These are phyloP conservation scores for Scatophagus argus DNA, from an alignment of 2,113 vertebrate genomes.

Conservation along the genomic window DNA sequence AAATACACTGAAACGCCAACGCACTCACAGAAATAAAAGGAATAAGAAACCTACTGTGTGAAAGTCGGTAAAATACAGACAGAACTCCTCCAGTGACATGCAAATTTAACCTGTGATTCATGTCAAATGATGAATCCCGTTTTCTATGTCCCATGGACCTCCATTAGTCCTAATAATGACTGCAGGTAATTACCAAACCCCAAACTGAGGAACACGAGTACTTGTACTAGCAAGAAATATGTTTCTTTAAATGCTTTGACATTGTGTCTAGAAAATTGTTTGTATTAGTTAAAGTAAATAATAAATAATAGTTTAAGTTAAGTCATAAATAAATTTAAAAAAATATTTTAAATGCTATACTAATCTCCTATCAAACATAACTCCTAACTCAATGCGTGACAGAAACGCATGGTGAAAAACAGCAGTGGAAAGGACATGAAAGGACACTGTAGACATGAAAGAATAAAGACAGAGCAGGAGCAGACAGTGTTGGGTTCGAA, in stretches of 20 bases:
- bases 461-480: slow-evolving; percentile 21
- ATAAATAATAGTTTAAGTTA: slow-evolving; percentile 9
- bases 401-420: slow-evolving; percentile 1
- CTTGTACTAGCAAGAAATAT: not conserved
- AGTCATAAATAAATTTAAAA: slow-evolving; percentile 29
- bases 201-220: no score
- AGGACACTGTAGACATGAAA: slow-evolving; percentile 10
- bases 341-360: no score
- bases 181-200: not conserved
- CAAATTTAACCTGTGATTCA: not conserved
- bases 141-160: not conserved
- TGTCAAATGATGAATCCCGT: not conserved
- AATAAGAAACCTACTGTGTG: not conserved
- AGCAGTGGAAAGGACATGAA: slow-evolving; percentile 1
- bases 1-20: slow-evolving; percentile 51
- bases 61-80: not conserved
- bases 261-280: not conserved
- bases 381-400: not conserved
- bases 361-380: not conserved
- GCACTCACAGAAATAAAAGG: slow-evolving; percentile 34
- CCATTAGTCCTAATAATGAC: not conserved
- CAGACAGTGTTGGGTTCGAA: slow-evolving; percentile 16
- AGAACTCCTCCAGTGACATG: not conserved
- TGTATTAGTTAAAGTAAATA: slow-evolving; percentile 24
- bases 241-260: not conserved